Base-by-base conservation (phyloP, 2,113 vertebrate species). In the Cyprinus carpio region DNA sequence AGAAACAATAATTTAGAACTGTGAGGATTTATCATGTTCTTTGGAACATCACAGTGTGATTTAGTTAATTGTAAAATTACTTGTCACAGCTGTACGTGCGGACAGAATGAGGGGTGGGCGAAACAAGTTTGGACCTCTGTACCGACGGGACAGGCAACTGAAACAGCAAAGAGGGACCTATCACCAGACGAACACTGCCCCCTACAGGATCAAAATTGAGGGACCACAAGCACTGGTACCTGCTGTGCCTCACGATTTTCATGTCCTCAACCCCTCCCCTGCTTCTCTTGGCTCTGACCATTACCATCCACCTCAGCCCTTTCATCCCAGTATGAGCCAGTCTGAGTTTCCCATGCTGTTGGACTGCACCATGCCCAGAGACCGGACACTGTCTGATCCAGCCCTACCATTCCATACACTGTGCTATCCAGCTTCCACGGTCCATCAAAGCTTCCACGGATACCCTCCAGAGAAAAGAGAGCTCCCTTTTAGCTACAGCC, bases 91-190 rank as follows among this genome's bases (percentile, higher is more conserved):
- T 43, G 93, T 96, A 25, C 93, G 95, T 83, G 93, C 93, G 5
- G 94, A 96, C 88, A 92, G 95, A 16, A 95, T 95, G 95, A 91
- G 95, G 88, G 95, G 95, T 18, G 95, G 95, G 11, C 90, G 95
- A 87, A 96, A 96, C 90, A 96, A 95, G 88, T 95, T 96, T 88
- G 95, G 95, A 25, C 95, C 94, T 51, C 75, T 96, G 15, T 96
- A 95, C 81, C 91, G 94, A 15, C 86, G 90, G 60, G 93, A 95
- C 93, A 91, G 93, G 85, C 94, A 94, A 79, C 86, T 95, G 83
- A 96, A 96, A 88, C 93, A 93, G 87, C 93, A 93, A 76, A 93
- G 81, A 83, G 87, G 77, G 20, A 85, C 82, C 13, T 72, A 64
- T 74, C 84, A 89, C 46, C 90, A 90, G 69, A 10, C 81, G 31